Evolutionary conservation across 2,113 vertebrate species (phyloP), one percentile per base, ranked within the genome.

Genomic region (Phoenicopterus ruber): DNA sequence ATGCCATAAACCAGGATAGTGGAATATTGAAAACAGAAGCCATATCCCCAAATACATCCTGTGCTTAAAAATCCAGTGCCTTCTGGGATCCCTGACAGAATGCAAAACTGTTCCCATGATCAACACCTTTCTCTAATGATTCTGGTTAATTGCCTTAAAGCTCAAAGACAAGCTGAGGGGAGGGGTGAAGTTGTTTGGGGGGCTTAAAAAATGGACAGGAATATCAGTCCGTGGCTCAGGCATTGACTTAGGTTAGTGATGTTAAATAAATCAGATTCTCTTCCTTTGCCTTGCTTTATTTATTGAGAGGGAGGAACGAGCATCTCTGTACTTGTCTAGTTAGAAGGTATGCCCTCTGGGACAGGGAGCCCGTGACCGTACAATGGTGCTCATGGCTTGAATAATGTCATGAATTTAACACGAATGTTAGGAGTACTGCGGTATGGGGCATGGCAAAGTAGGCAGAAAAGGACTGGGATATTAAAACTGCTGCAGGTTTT

Each of bases 141-240:
- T 81, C 77, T 92, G 32, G 9, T 76, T 87, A 47, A 46, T 50
- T 67, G 10, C 9, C 24, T 69, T 47, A 71, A 86, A 91, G 29
- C 26, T 69, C 50, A 34, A 78, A 32, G 14, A 31, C 47, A 69
- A 1, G 28, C 17, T 11, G 12, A 17, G 36, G 2, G 6, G 15
- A 6, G 5, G 2, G 1, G 1, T n/a, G 12, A 13, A 21, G 5
- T 28, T 52, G 9, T 36, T 52, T 76, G 40, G 5, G 5, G 3
- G 6, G 3, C 7, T 73, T 69, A 40, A 86, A 85, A 78, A 62
- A 52, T 61, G 44, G 42, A 36, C 1, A 6, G 32, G 42, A 67
- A 82, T 6, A 25, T 69, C 65, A 70, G 5, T 82, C n/a, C 76
- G 44, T 76, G 52, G 24, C 40, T 90, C 40, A 52, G 57, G 10